phyloP scores from a whole-genome alignment of 2,113 vertebrate genomes.

The Stictonetta naevosa region DNA sequence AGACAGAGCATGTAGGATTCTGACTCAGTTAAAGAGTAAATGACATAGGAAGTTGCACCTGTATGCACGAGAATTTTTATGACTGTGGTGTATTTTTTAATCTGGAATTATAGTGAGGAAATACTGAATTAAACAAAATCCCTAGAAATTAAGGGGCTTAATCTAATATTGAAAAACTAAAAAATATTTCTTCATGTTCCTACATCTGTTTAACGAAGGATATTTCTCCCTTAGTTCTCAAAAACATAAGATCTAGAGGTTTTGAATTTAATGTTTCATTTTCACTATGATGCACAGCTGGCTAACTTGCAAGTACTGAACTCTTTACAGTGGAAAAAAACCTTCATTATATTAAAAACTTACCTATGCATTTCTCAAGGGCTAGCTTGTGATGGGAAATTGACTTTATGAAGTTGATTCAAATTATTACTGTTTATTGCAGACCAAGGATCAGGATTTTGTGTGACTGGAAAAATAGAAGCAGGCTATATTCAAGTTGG shows the following conservation, averaged over 20 bases:
- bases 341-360: not conserved
- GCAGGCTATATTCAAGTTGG: conserved; percentile 94
- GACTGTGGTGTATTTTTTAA: not conserved
- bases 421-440: conserved; percentile 52
- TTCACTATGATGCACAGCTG: conserved; percentile 58
- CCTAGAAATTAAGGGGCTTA: not conserved
- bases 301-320: conserved; percentile 39
- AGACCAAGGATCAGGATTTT: conserved; percentile 99
- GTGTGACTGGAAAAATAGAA: conserved; percentile 97
- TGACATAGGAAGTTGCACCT: not conserved
- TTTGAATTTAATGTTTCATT: conserved; percentile 58
- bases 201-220: not conserved
- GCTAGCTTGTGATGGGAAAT: not conserved
- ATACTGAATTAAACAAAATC: conserved; percentile 6
- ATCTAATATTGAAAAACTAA: not conserved
- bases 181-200: not conserved
- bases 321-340: not conserved
- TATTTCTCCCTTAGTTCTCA: conserved; percentile 28
- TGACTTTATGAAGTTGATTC: not conserved
- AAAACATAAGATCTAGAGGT: conserved; percentile 25
- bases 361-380: not conserved
- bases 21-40: not conserved
- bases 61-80: not conserved
- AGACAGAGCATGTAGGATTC: not conserved
- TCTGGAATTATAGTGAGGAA: not conserved